A percentile compares a stretch with the other conserved stretches of the same genome.
Evolutionary conservation across 2,888 invertebrate genomes (phyloP).

Genomic region (Amiota communis): DNA sequence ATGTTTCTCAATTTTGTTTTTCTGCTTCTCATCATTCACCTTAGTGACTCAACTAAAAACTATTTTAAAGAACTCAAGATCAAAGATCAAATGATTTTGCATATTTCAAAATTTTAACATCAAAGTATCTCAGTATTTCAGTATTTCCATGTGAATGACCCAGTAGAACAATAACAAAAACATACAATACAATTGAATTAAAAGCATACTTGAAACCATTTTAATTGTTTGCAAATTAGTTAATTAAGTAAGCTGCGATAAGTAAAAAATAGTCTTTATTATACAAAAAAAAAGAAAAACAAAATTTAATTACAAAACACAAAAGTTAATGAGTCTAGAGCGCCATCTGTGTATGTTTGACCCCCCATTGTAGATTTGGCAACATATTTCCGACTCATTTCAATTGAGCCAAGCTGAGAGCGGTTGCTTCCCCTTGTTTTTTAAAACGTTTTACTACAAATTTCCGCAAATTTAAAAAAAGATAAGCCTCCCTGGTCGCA

Average conservation of each 20-base stretch:
- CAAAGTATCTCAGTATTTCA: no score
- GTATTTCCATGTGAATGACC: no score
- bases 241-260: conserved; percentile 48
- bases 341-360: no score
- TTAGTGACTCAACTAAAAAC: no score
- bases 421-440: no score
- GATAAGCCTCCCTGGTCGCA: conserved; percentile 8
- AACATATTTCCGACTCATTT: no score
- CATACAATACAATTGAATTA: no score
- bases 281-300: conserved; percentile 31
- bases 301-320: neutral
- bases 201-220: conserved; percentile 10
- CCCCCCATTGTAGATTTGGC: no score
- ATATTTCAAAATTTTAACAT: neutral
- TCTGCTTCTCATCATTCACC: no score
- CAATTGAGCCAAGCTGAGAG: no score
- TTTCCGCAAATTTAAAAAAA: conserved; percentile 54
- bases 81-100: conserved; percentile 19
- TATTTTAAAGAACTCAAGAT: neutral
- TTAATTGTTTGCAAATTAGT: conserved; percentile 66
- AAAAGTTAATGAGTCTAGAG: conserved; percentile 4
- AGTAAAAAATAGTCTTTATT: conserved; percentile 45
- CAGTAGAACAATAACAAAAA: no score
- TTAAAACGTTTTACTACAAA: conserved; percentile 40
- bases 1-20: no score